Evolutionary conservation across 2,888 invertebrate species (phyloP).

Genomic region (Volucella bombylans): DNA sequence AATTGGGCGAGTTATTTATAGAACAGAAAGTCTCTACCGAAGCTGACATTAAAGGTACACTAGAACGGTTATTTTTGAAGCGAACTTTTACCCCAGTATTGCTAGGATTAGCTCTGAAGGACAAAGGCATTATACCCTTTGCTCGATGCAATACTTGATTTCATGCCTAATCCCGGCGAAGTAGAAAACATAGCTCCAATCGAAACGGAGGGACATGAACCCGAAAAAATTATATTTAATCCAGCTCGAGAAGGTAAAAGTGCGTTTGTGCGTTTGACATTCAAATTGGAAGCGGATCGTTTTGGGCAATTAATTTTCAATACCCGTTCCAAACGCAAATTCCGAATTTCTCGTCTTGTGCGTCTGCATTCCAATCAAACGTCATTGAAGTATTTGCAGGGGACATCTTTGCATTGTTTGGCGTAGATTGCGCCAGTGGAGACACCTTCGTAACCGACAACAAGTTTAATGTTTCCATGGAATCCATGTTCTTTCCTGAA

Average conservation of each 20-base stretch:
- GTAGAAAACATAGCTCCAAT: slow-evolving; percentile 89
- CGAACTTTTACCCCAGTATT: slow-evolving; percentile 94
- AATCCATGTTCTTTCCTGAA: slow-evolving; percentile 97
- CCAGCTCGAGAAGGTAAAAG: slow-evolving; percentile 87
- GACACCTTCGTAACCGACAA: slow-evolving; percentile 95
- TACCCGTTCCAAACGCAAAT: slow-evolving; percentile 92
- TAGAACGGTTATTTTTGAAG: slow-evolving; percentile 91
- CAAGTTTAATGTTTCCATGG: slow-evolving; percentile 91
- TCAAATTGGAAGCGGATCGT: slow-evolving; percentile 97
- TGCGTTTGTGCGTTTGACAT: slow-evolving; percentile 96
- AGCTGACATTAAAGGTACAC: slow-evolving; percentile 90
- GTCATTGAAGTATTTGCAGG: slow-evolving; percentile 95
- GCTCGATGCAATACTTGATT: slow-evolving; percentile 93
- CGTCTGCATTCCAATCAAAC: slow-evolving; percentile 96
- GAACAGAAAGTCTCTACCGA: slow-evolving; percentile 92
- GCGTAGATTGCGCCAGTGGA: slow-evolving; percentile 98
- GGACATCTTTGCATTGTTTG: slow-evolving; percentile 98
- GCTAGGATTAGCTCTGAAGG: slow-evolving; percentile 97
- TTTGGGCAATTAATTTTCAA: slow-evolving; percentile 98
- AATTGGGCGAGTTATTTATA: slow-evolving; percentile 95
- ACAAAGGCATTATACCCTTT: slow-evolving; percentile 98
- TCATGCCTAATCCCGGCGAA: slow-evolving; percentile 96
- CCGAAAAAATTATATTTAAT: slow-evolving; percentile 87
- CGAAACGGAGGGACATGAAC: slow-evolving; percentile 84
- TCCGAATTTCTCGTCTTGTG: slow-evolving; percentile 93